Conservation (phyloP, 37 sponge, comb jelly and placozoan species). For the Beroe forskalii region DNA sequence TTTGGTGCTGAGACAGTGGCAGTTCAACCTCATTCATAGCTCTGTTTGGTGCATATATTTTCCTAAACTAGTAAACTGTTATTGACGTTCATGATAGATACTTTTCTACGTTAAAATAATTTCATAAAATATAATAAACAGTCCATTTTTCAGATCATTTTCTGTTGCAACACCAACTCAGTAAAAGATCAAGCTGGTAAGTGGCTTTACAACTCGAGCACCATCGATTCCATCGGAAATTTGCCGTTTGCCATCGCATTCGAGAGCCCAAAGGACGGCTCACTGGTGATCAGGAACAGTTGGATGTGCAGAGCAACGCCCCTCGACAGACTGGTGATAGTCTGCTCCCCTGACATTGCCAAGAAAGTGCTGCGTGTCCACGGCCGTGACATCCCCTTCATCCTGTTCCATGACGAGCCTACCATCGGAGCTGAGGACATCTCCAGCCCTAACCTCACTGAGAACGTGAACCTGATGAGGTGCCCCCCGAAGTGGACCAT, state of each 20-base stretch:
- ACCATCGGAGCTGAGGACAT: constrained; percentile 29
- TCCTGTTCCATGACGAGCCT: constrained; percentile 55
- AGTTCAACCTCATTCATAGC: no score
- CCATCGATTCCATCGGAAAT: not conserved
- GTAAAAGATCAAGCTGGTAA: constrained; percentile 52
- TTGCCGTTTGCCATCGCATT: constrained; percentile 44
- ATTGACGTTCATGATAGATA: no score
- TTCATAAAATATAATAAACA: no score
- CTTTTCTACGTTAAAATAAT: no score
- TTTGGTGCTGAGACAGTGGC: no score
- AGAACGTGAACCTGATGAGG: constrained; percentile 13
- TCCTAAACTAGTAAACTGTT: no score
- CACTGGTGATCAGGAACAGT: constrained; percentile 48
- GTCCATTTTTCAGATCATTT: constrained; percentile 39
- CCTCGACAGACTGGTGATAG: not conserved
- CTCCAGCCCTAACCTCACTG: not conserved
- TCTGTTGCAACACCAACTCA: constrained; percentile 47
- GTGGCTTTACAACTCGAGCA: constrained; percentile 54
- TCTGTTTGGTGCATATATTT: no score
- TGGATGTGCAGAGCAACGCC: not conserved
- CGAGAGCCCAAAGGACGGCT: not conserved
- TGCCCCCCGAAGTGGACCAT: constrained; percentile 43
- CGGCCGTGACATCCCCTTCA: not conserved
- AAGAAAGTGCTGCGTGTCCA: not conserved
- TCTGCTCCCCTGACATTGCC: constrained; percentile 38